Conservation (phyloP, 2,888 invertebrate genomes). For the Lithophane semibrunnea region DNA sequence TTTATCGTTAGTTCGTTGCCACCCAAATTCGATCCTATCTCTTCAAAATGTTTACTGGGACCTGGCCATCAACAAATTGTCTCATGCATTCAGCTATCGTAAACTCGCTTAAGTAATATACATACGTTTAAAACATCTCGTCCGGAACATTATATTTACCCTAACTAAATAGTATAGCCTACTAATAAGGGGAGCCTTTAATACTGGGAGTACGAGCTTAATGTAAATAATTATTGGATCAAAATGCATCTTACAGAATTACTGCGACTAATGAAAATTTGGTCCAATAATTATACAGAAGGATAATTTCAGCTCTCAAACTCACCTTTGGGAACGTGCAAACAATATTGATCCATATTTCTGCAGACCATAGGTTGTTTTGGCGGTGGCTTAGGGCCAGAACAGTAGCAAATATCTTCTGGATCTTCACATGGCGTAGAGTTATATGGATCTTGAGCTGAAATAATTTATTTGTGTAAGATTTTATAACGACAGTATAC, state of each 20-base stretch:
- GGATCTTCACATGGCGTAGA: slow-evolving; percentile 83
- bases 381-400: slow-evolving; percentile 78
- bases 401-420: slow-evolving; percentile 85
- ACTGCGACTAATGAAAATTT: slow-evolving; percentile 22
- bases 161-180: slow-evolving; percentile 21
- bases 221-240: slow-evolving; percentile 28
- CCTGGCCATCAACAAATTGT: slow-evolving; percentile 87
- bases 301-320: slow-evolving; percentile 63
- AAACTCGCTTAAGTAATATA: slow-evolving; percentile 33
- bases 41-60: slow-evolving; percentile 87
- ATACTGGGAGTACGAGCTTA: neutral
- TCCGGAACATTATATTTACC: slow-evolving; percentile 20
- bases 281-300: slow-evolving; percentile 44
- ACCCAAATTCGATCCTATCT: slow-evolving; percentile 84
- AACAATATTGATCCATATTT: slow-evolving; percentile 85
- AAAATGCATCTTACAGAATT: slow-evolving; percentile 25
- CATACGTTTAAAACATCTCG: slow-evolving; percentile 38
- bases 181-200: slow-evolving; percentile 8
- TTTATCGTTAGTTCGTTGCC: slow-evolving; percentile 88
- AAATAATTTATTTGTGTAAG: slow-evolving; percentile 37
- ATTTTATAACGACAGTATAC: neutral
- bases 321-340: slow-evolving; percentile 88
- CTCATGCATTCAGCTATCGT: slow-evolving; percentile 71
- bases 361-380: slow-evolving; percentile 81
- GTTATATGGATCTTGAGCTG: slow-evolving; percentile 78